A percentile compares a stretch with the other conserved stretches of the same genome.
phyloP scores from a whole-genome alignment of 2,797 vertebrate genomes.

The Macropus fuliginosus region DNA sequence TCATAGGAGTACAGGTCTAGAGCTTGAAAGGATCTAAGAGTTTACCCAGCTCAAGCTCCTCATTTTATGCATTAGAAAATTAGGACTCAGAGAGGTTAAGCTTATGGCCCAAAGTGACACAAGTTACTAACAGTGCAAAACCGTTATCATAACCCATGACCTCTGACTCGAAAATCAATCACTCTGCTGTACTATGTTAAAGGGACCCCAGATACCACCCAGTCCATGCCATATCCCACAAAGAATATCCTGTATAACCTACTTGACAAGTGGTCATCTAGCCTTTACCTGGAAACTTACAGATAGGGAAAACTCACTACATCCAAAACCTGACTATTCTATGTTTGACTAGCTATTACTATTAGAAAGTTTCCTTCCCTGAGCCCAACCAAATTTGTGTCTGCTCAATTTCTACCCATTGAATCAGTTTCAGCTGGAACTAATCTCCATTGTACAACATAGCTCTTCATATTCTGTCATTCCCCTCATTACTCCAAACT shows the following conservation, averaged over 20 bases:
- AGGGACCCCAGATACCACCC: neutral
- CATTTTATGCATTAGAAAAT: neutral
- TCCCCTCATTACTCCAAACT: neutral
- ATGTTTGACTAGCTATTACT: neutral
- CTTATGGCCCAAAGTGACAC: neutral
- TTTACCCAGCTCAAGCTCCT: neutral
- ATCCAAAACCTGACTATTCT: neutral
- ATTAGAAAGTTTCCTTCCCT: neutral
- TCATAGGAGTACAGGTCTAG: neutral
- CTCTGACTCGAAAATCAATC: neutral
- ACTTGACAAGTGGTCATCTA: neutral
- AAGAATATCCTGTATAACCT: neutral
- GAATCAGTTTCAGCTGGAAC: neutral
- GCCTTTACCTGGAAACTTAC: neutral
- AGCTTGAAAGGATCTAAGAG: neutral
- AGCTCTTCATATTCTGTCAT: neutral
- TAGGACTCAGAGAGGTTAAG: neutral
- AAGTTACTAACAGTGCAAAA: neutral
- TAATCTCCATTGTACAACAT: neutral
- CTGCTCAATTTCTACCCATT: neutral
- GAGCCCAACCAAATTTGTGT: neutral
- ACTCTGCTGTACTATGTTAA: neutral
- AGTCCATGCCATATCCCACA: neutral
- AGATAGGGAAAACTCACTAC: neutral
- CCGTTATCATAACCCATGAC: neutral